Evolutionary conservation across 2,113 vertebrate genomes (phyloP).

Genomic region (Okapia johnstoni): DNA sequence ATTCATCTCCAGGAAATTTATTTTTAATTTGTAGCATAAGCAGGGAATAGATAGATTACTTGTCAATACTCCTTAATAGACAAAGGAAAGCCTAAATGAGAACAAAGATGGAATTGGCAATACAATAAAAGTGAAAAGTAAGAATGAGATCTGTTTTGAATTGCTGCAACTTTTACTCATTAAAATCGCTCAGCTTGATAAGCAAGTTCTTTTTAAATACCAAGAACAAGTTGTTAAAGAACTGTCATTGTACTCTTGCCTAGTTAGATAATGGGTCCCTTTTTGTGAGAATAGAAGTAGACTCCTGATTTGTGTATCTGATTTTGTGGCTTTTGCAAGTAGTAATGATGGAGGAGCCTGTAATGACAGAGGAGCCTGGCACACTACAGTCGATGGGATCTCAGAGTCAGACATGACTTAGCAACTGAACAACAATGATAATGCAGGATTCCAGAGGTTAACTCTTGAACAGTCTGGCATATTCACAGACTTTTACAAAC

Average conservation of each 20-base stretch:
- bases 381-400: background rate
- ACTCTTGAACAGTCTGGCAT: background rate
- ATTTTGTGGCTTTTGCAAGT: background rate
- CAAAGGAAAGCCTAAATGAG: background rate
- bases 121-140: constrained; percentile 29
- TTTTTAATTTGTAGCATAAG: constrained; percentile 12
- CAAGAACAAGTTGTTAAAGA: constrained; percentile 15
- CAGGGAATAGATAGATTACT: background rate
- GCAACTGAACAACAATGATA: background rate
- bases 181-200: constrained; percentile 25
- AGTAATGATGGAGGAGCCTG: background rate
- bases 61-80: constrained; percentile 10
- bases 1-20: background rate
- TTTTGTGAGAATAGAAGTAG: background rate
- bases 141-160: background rate
- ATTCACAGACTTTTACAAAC: background rate
- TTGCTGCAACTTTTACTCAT: constrained; percentile 29
- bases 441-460: background rate
- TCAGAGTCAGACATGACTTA: background rate
- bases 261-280: background rate
- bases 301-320: background rate
- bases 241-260: background rate
- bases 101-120: constrained; percentile 31
- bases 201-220: constrained; percentile 14
- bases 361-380: background rate